Conservation (phyloP, 2,888 invertebrate genomes). For the Plagiodera versicolora region DNA sequence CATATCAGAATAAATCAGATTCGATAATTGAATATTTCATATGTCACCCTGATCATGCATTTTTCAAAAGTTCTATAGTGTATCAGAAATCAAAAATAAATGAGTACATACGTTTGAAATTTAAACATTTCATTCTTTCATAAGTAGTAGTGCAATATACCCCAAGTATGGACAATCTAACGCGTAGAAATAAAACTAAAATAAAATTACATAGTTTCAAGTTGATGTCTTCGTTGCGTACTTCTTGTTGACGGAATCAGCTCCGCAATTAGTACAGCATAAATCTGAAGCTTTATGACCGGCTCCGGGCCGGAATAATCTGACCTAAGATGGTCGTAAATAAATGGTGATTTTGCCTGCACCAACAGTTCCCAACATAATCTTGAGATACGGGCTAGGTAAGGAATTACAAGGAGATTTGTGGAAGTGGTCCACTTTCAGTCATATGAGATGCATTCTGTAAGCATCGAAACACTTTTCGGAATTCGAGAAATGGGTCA, state of each 20-base stretch:
- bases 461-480: neutral
- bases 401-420: conserved; percentile 23
- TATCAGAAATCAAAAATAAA: too few species aligned
- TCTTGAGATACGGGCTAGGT: conserved; percentile 23
- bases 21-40: too few species aligned
- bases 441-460: neutral
- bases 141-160: too few species aligned
- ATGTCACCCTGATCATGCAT: too few species aligned
- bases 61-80: too few species aligned
- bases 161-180: too few species aligned
- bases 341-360: conserved; percentile 24
- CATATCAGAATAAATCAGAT: too few species aligned
- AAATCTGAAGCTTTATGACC: neutral
- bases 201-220: neutral
- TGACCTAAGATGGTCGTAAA: conserved; percentile 18
- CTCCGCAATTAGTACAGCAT: neutral
- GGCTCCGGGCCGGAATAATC: conserved; percentile 19
- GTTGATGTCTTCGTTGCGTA: neutral
- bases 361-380: conserved; percentile 22
- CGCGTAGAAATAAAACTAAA: too few species aligned
- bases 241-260: conserved; percentile 8
- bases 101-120: too few species aligned
- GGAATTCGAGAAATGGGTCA: neutral
- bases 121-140: too few species aligned
- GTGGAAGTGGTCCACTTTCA: conserved; percentile 13